Evolutionary conservation across 1,140 invertebrate genomes (phyloP).

Genomic region (Reticulitermes speratus): DNA sequence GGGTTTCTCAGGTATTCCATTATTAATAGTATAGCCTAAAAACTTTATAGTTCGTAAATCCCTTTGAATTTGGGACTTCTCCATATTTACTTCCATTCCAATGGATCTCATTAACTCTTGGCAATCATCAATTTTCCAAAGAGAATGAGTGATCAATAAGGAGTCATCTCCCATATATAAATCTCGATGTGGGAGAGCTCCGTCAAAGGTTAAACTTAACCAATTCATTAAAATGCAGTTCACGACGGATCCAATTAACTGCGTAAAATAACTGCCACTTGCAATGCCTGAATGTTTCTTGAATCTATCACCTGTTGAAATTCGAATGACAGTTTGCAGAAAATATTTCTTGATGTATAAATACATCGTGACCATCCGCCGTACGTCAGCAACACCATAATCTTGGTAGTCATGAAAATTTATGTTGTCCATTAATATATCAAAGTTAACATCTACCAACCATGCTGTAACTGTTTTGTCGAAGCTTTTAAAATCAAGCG

Average conservation of each 20-base stretch:
- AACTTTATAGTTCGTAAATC: conserved; percentile 2
- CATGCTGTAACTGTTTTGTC: conserved; percentile 31
- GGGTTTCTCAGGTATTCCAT: conserved; percentile 16
- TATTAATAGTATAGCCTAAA: conserved; percentile 21
- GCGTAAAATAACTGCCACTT: conserved; percentile 32
- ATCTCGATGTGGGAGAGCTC: background rate
- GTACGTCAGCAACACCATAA: conserved; percentile 23
- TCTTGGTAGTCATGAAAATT: conserved; percentile 29
- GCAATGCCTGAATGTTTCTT: conserved; percentile 22
- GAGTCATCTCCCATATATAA: conserved; percentile 16
- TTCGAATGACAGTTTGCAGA: conserved; percentile 29
- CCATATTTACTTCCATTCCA: conserved; percentile 22
- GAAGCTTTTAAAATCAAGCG: conserved; percentile 31
- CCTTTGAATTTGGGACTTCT: background rate
- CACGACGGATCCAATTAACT: conserved; percentile 22
- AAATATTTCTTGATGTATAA: conserved; percentile 27
- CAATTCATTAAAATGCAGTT: conserved; percentile 25
- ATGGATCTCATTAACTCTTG: background rate
- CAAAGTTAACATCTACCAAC: conserved; percentile 27
- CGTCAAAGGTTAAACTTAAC: background rate
- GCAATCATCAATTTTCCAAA: background rate
- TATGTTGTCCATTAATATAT: conserved; percentile 30
- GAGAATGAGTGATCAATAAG: background rate
- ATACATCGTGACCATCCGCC: background rate
- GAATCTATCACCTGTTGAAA: conserved; percentile 19